Evolutionary conservation across 2,797 vertebrate genomes (phyloP).

Genomic region (Natrix natrix): DNA sequence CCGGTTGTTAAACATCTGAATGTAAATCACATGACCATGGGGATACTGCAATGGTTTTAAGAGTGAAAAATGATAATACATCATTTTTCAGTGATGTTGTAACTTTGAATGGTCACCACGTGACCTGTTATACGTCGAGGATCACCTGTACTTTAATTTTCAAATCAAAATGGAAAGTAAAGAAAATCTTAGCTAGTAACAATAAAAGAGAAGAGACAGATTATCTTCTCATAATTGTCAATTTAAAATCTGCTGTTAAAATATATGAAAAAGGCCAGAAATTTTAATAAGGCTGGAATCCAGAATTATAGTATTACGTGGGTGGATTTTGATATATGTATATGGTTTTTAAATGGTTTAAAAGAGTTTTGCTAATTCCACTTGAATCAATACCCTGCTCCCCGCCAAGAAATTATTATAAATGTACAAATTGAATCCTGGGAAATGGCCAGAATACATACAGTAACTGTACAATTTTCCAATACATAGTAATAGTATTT

Average conservation of each 20-base stretch:
- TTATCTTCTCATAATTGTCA: background rate
- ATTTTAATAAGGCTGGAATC: background rate
- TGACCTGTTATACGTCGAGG: too few species aligned
- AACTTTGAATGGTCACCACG: too few species aligned
- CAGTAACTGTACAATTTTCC: background rate
- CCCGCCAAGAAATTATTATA: background rate
- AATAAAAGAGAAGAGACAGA: background rate
- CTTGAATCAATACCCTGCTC: background rate
- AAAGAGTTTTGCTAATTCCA: slow-evolving; percentile 12
- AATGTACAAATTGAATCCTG: background rate
- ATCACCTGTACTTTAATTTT: background rate
- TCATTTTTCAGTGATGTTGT: too few species aligned
- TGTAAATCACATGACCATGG: too few species aligned
- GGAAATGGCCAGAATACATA: background rate
- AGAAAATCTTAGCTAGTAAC: background rate
- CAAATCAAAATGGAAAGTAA: background rate
- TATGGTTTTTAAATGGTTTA: background rate
- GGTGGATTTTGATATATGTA: rapidly evolving
- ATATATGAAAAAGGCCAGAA: background rate
- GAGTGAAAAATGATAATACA: too few species aligned
- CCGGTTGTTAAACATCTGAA: too few species aligned
- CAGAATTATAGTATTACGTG: background rate
- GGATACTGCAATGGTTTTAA: too few species aligned
- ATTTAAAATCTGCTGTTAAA: background rate
- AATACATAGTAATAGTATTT: background rate